Evolutionary conservation across 2,113 vertebrate genomes (phyloP), one percentile per base, ranked within the genome.

Genomic region (Alligator mississippiensis): DNA sequence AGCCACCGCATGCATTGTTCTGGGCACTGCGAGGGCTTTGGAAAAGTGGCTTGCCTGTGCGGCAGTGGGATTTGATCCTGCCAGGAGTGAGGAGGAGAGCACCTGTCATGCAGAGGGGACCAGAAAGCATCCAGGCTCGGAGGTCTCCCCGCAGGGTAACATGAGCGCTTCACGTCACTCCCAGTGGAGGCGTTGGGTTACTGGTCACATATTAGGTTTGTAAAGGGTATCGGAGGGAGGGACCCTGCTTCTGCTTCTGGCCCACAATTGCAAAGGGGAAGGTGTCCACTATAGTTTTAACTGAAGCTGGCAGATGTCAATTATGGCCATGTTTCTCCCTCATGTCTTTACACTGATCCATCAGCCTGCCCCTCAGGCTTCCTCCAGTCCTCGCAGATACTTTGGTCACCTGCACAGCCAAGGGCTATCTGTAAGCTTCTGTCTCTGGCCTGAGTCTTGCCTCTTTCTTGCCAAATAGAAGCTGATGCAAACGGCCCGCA

Each of bases 251-350:
- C 34, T 4, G 18, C 24, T 82, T 87, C 54, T 47, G 59, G 54
- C 11, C 86, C 61, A 0, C 6, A 87, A 34, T 76, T 79, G 60
- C 57, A 17, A 12, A 1, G 13, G 11, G 66, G 80, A 62, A 93
- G 28, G n/a, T 9, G 63, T 59, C 19, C 30, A 2, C 4, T 4
- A 87, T 18, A 91, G 30, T 96, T 94, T 87, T 87, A 38, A 79
- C 78, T 70, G 62, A 57, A 93, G 77, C 91, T 96, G 93, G 92
- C 80, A 96, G 95, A 92, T 96, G 47, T 47, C 47, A 47, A 47
- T 47, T 47, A 47, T 47, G 96, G 95, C 95, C 93, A 79, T 96
- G 82, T 95, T 84, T 61, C 84, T 90, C 95, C 95, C 96, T 27
- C 38, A 87, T 95, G 93, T 63, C 68, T 78, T 81, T 77, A 4